Evolutionary conservation across 2,888 invertebrate species (phyloP).

Genomic region (Tiliacea citrago): DNA sequence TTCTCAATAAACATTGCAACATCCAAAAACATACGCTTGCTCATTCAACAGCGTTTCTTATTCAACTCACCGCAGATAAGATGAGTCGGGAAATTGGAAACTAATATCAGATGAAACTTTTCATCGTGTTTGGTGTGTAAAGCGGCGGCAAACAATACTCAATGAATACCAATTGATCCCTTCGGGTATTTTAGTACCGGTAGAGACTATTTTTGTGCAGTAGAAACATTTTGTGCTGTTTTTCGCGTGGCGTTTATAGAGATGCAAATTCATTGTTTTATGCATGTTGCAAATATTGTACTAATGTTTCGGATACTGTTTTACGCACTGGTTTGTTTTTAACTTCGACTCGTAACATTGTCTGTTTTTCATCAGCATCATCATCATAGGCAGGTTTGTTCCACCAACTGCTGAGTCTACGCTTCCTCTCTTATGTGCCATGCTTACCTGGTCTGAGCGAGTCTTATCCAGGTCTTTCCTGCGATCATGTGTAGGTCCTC

Average conservation of each 20-base stretch:
- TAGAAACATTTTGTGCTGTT: conserved; percentile 27
- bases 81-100: conserved; percentile 76
- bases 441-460: too few relatives aligned
- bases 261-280: conserved; percentile 22
- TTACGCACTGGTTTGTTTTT: not conserved
- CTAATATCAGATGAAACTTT: conserved; percentile 78
- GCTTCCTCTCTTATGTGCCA: too few relatives aligned
- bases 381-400: too few relatives aligned
- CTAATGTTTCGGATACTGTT: conserved; percentile 21
- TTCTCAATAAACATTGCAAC: conserved; percentile 9
- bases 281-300: conserved; percentile 7
- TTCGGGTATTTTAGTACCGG: conserved; percentile 44
- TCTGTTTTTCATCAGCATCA: not conserved
- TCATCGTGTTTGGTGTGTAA: conserved; percentile 71
- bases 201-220: conserved; percentile 40
- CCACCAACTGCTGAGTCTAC: too few relatives aligned
- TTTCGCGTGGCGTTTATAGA: conserved; percentile 4
- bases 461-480: too few relatives aligned
- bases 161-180: conserved; percentile 68
- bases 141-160: conserved; percentile 64
- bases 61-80: conserved; percentile 58
- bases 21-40: conserved; percentile 25
- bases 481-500: too few relatives aligned
- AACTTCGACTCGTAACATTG: not conserved
- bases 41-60: conserved; percentile 57